Percentiles rank a stretch among this genome's conserved stretches.
Evolutionary conservation across 2,888 invertebrate species (phyloP).

Genomic region (Junonia oenone): DNA sequence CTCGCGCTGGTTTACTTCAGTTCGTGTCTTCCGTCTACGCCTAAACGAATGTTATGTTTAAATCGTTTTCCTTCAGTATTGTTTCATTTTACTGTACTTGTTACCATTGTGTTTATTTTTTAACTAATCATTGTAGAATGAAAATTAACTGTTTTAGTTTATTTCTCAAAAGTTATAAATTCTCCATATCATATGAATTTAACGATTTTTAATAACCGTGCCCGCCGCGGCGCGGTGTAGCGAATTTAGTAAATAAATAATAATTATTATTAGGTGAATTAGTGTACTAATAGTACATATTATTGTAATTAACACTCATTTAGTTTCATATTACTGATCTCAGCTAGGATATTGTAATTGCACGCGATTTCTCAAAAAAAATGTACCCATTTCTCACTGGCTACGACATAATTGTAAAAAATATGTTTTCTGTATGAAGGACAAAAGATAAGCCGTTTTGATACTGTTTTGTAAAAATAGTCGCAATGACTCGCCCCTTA

Average conservation of each 20-base stretch:
- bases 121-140: neutral
- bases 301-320: constrained; percentile 24
- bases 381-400: too few relatives aligned
- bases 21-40: neutral
- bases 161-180: neutral
- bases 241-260: constrained; percentile 24
- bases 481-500: too few relatives aligned
- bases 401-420: too few relatives aligned
- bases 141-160: neutral
- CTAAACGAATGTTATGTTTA: neutral
- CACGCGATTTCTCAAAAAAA: constrained; percentile 13
- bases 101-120: neutral
- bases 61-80: neutral
- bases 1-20: neutral
- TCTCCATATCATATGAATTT: constrained; percentile 16
- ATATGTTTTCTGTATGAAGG: too few relatives aligned
- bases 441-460: too few relatives aligned
- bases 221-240: constrained; percentile 1
- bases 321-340: constrained; percentile 44
- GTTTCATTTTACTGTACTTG: neutral
- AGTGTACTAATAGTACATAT: constrained; percentile 30
- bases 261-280: constrained; percentile 19
- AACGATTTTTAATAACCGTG: neutral
- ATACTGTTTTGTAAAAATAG: too few relatives aligned
- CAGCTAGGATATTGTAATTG: constrained; percentile 35